phyloP scores from a whole-genome alignment of 2,888 invertebrate species.

The Drosophila tanythrix region DNA sequence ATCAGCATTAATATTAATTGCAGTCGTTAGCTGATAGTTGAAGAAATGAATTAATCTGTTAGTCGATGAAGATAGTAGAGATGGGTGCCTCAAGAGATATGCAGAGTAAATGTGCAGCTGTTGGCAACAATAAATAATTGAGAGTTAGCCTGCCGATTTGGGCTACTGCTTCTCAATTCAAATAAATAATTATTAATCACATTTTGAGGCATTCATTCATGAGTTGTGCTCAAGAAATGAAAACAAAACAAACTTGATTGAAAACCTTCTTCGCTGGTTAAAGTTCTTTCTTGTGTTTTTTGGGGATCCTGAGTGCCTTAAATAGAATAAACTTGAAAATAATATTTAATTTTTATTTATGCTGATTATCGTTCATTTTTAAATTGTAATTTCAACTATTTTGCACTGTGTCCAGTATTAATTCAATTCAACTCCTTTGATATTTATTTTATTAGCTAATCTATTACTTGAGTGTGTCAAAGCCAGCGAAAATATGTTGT shows the following conservation, averaged over 20 bases:
- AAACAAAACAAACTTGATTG: neutral
- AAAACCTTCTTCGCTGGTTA: rapidly evolving
- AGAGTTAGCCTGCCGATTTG: too few species aligned
- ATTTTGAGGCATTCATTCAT: neutral
- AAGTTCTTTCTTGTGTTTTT: neutral
- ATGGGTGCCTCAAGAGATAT: neutral
- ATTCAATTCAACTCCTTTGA: neutral
- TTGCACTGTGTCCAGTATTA: neutral
- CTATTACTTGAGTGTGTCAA: neutral
- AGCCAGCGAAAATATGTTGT: neutral
- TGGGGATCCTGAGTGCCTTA: neutral
- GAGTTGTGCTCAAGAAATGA: too few species aligned
- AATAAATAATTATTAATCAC: neutral
- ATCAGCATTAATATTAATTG: neutral
- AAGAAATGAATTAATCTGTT: neutral
- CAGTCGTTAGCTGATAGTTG: neutral
- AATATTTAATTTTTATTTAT: neutral
- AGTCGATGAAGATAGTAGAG: rapidly evolving
- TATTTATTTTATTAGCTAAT: neutral
- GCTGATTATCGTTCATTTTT: neutral
- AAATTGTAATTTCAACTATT: neutral
- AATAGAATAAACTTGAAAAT: neutral
- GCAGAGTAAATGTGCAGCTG: neutral
- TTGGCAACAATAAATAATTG: neutral
- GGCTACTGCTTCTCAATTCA: neutral